These are phyloP conservation scores for Dendroctonus ponderosae DNA, from an alignment of 1,140 invertebrate genomes.

Conservation along the genomic window DNA sequence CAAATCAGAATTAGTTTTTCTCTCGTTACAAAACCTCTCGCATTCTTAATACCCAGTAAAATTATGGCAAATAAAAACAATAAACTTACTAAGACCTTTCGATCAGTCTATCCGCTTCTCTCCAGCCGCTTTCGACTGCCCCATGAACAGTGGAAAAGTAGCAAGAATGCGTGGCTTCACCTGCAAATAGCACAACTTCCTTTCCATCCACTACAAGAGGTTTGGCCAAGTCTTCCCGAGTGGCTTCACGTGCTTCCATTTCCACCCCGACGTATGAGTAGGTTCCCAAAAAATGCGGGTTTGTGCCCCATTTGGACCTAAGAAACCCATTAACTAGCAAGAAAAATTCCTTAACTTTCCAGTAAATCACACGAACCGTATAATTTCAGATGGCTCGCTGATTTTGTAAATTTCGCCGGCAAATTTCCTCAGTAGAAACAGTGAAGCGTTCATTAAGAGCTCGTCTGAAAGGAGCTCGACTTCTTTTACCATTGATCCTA, in stretches of 20 bases:
- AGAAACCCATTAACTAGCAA: background rate
- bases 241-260: slow-evolving; percentile 53
- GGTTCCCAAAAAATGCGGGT: slow-evolving; percentile 67
- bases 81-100: slow-evolving; percentile 42
- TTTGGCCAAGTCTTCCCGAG: slow-evolving; percentile 60
- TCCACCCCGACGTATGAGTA: slow-evolving; percentile 65
- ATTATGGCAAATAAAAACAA: slow-evolving; percentile 3
- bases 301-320: slow-evolving; percentile 67
- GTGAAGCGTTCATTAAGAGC: slow-evolving; percentile 52
- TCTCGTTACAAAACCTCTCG: no score
- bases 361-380: slow-evolving; percentile 38
- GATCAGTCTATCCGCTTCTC: slow-evolving; percentile 78
- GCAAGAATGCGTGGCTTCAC: slow-evolving; percentile 67
- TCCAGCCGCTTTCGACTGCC: slow-evolving; percentile 72
- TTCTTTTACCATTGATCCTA: slow-evolving; percentile 54
- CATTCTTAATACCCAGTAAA: no score
- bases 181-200: slow-evolving; percentile 65
- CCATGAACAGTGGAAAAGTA: slow-evolving; percentile 79
- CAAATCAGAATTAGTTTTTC: no score
- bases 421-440: slow-evolving; percentile 54
- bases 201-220: slow-evolving; percentile 53
- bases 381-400: slow-evolving; percentile 52
- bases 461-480: slow-evolving; percentile 57
- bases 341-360: slow-evolving; percentile 3
- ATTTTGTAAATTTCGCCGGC: slow-evolving; percentile 54